Conservation (phyloP, 2,797 vertebrate species). For the Eupleurogrammus muticus region DNA sequence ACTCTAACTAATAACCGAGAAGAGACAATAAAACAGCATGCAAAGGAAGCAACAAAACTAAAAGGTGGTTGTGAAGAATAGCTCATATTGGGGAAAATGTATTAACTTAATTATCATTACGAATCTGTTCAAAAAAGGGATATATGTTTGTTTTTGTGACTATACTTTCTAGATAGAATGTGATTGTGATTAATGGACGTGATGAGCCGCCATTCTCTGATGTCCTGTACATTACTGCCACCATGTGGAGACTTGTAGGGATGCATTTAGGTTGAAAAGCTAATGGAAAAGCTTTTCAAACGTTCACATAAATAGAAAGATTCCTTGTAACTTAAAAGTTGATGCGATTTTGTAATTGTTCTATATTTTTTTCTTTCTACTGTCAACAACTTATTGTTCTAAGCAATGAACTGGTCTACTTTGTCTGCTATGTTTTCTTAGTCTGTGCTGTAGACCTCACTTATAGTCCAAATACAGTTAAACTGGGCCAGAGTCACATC, state of each 20-base stretch:
- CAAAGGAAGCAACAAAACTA: too few species aligned
- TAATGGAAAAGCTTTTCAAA: too few species aligned
- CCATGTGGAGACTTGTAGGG: constrained; percentile 19
- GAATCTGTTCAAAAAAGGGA: too few species aligned
- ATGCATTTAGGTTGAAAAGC: neutral
- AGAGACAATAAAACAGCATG: neutral
- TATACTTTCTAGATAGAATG: neutral
- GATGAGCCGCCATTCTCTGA: neutral
- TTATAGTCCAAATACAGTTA: too few species aligned
- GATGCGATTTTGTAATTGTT: neutral
- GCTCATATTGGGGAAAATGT: too few species aligned
- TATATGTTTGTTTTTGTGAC: too few species aligned
- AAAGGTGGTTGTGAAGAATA: neutral
- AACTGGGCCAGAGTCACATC: too few species aligned
- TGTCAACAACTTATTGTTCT: neutral
- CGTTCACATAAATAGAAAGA: too few species aligned
- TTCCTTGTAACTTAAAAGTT: neutral
- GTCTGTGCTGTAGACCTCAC: too few species aligned
- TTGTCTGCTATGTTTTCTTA: too few species aligned
- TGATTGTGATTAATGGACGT: neutral
- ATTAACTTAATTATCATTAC: too few species aligned
- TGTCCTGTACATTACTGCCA: constrained; percentile 41
- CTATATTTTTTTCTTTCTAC: too few species aligned
- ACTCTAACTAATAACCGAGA: neutral
- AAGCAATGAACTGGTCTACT: neutral